Percentiles rank a stretch among this genome's conserved stretches.
Evolutionary conservation across 2,888 invertebrate species (phyloP).

Genomic region (Neoascia interrupta): DNA sequence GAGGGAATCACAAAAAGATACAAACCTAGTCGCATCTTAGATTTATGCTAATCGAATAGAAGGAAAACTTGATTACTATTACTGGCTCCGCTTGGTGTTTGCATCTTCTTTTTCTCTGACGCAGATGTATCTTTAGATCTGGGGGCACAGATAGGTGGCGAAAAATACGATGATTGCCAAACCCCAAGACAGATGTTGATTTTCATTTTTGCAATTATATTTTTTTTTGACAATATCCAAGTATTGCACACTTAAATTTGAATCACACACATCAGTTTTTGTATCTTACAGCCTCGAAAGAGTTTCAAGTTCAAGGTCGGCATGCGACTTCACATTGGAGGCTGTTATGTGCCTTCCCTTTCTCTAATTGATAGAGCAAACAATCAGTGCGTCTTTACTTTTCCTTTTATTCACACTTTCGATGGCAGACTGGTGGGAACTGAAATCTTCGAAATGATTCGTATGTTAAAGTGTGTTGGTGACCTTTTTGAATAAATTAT

Average conservation of each 20-base stretch:
- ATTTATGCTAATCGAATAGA: constrained; percentile 50
- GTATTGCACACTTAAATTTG: constrained; percentile 21
- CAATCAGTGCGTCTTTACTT: constrained; percentile 12
- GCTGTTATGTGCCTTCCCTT: not conserved
- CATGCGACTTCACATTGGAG: not conserved
- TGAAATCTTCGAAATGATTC: not conserved
- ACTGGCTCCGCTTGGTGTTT: constrained; percentile 5
- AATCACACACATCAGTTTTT: not conserved
- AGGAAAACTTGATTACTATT: constrained; percentile 42
- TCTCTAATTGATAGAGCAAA: constrained; percentile 39
- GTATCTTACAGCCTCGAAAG: not conserved
- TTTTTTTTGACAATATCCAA: constrained; percentile 14
- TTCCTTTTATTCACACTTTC: constrained; percentile 9
- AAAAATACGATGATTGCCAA: constrained; percentile 15
- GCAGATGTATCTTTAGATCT: not conserved
- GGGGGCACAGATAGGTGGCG: not conserved
- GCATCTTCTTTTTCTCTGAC: not conserved
- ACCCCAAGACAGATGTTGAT: constrained; percentile 1
- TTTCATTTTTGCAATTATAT: not conserved
- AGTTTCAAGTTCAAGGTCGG: constrained; percentile 58
- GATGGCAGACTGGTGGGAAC: not conserved
- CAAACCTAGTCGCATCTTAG: constrained; percentile 8
- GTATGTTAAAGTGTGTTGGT: not conserved
- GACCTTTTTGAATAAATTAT: constrained; percentile 43
- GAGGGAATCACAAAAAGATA: not conserved